Conservation (phyloP, 2,797 vertebrate species). For the Manis pentadactyla region DNA sequence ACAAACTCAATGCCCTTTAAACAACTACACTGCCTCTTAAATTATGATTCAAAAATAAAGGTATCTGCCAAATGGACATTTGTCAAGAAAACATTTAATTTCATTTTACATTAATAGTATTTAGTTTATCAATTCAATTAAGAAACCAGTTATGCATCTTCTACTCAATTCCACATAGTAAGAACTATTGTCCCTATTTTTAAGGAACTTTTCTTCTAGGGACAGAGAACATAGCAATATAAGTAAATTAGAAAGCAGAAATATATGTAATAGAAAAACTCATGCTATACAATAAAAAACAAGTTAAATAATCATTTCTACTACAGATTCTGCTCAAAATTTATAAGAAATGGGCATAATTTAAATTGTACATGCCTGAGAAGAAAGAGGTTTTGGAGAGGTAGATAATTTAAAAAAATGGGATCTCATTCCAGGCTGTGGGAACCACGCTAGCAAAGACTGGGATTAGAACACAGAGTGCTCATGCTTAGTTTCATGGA, state of each 20-base stretch:
- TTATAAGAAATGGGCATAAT: background rate
- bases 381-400: background rate
- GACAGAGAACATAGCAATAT: background rate
- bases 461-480: background rate
- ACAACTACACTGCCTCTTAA: background rate
- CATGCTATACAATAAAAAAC: background rate
- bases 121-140: background rate
- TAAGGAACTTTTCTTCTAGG: background rate
- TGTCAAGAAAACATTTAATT: background rate
- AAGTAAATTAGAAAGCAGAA: slow-evolving; percentile 15
- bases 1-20: background rate
- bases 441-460: background rate
- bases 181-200: background rate
- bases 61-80: background rate
- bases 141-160: background rate
- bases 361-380: background rate
- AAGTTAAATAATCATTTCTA: background rate
- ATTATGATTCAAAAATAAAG: slow-evolving; percentile 6
- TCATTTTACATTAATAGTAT: background rate
- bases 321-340: background rate
- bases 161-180: background rate
- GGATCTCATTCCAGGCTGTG: background rate
- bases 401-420: background rate
- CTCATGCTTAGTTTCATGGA: background rate
- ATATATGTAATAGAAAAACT: background rate